phyloP scores from a whole-genome alignment of 2,113 vertebrate genomes.

The Passer domesticus region DNA sequence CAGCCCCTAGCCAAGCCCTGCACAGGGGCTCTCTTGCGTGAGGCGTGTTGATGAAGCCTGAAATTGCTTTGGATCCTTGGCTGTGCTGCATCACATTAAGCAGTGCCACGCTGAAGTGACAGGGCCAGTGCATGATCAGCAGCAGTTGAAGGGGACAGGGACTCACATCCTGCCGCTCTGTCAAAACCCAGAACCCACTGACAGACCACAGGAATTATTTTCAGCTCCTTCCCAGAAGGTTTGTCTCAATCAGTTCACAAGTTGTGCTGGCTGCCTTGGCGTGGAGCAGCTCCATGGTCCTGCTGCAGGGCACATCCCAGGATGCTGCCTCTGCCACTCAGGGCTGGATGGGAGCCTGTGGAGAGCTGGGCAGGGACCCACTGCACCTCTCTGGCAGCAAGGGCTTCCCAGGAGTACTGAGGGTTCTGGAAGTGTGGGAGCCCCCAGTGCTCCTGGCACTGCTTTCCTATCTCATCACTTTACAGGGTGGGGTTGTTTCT shows the following conservation, averaged over 20 bases:
- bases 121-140: conserved; percentile 12
- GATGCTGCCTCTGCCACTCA: fast-evolving
- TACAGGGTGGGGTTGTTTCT: fast-evolving
- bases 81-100: conserved; percentile 28
- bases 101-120: not conserved
- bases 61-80: not conserved
- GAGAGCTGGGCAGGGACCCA: not conserved
- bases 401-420: not conserved
- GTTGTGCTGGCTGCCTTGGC: not conserved
- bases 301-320: fast-evolving
- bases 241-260: not conserved
- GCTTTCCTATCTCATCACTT: fast-evolving
- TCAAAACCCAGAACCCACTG: not conserved
- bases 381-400: fast-evolving
- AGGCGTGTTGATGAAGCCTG: not conserved
- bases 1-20: not conserved
- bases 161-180: not conserved
- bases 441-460: fast-evolving
- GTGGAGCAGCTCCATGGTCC: fast-evolving
- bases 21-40: not conserved
- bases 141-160: not conserved
- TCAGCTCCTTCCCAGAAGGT: not conserved
- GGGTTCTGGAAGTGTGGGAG: not conserved
- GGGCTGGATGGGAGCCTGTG: fast-evolving
- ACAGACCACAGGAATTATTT: not conserved